Conservation (phyloP, 2,113 vertebrate species). For the Eurystomus gularis region DNA sequence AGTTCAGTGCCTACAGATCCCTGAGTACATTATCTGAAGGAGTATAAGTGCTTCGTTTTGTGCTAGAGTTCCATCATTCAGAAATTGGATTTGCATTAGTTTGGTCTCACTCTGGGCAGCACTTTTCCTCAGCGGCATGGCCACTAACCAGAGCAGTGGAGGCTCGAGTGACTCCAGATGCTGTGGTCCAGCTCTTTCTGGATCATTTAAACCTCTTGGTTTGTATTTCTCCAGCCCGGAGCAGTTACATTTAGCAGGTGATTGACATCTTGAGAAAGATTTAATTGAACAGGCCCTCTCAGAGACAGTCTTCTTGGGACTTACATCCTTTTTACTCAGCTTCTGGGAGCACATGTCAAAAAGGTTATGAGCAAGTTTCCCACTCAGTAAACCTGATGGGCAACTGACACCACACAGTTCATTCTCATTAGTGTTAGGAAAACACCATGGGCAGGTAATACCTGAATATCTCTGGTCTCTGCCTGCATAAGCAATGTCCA, state of each 20-base stretch:
- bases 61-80: background rate
- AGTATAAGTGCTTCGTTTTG: background rate
- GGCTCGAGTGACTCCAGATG: background rate
- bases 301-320: background rate
- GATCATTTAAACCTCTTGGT: background rate
- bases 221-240: background rate
- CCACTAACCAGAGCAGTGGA: fast-evolving
- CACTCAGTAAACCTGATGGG: background rate
- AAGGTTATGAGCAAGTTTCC: background rate
- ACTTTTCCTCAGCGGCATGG: fast-evolving
- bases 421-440: background rate
- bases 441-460: fast-evolving
- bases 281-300: background rate
- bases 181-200: background rate
- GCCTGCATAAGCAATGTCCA: background rate
- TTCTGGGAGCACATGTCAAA: background rate
- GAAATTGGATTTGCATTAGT: background rate
- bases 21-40: background rate
- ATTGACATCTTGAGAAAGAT: background rate
- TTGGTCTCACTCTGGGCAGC: background rate
- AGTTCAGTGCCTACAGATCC: background rate
- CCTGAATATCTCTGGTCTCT: background rate
- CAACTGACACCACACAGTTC: background rate
- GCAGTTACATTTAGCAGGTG: background rate
- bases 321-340: background rate